Percentiles rank a stretch among this genome's conserved stretches.
phyloP scores from a whole-genome alignment of 2,797 vertebrate species.

The Microchirus variegatus region DNA sequence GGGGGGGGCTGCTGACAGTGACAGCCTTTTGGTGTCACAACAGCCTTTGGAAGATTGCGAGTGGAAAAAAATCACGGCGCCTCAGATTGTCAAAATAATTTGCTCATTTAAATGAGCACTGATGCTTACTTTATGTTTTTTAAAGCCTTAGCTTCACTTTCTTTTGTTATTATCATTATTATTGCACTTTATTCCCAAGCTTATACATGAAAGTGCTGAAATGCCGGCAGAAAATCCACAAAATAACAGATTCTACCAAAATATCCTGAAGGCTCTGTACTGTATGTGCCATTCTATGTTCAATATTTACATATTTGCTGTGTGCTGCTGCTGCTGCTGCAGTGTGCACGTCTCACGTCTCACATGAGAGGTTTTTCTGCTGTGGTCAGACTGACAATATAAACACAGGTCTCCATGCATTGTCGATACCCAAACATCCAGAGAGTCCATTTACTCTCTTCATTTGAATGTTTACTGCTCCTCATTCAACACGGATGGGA shows the following conservation, averaged over 20 bases:
- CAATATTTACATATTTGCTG: background rate
- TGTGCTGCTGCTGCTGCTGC: too few species aligned
- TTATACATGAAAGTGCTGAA: slow-evolving; percentile 33
- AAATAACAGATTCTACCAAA: slow-evolving; percentile 7
- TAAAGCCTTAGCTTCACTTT: slow-evolving; percentile 24
- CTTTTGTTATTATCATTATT: slow-evolving; percentile 37
- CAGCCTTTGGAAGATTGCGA: slow-evolving; percentile 45
- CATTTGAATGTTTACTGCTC: slow-evolving; percentile 21
- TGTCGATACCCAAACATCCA: slow-evolving; percentile 5
- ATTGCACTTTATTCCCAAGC: slow-evolving; percentile 37
- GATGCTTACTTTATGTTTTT: slow-evolving; percentile 32
- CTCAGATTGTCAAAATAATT: slow-evolving; percentile 52
- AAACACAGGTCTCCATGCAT: slow-evolving; percentile 2
- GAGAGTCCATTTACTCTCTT: slow-evolving; percentile 29
- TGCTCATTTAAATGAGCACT: slow-evolving; percentile 41
- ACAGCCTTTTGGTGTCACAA: slow-evolving; percentile 34
- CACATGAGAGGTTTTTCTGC: slow-evolving; percentile 3
- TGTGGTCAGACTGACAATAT: slow-evolving; percentile 11
- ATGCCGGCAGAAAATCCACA: slow-evolving; percentile 29
- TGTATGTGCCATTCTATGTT: background rate
- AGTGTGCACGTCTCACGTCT: background rate
- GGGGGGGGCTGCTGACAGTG: slow-evolving; percentile 44
- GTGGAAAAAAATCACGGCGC: slow-evolving; percentile 29
- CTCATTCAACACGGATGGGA: slow-evolving; percentile 10
- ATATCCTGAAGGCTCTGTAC: slow-evolving; percentile 9